These are phyloP conservation scores for Slavum lentiscoides DNA, from an alignment of 2,888 invertebrate genomes.

Conservation along the genomic window DNA sequence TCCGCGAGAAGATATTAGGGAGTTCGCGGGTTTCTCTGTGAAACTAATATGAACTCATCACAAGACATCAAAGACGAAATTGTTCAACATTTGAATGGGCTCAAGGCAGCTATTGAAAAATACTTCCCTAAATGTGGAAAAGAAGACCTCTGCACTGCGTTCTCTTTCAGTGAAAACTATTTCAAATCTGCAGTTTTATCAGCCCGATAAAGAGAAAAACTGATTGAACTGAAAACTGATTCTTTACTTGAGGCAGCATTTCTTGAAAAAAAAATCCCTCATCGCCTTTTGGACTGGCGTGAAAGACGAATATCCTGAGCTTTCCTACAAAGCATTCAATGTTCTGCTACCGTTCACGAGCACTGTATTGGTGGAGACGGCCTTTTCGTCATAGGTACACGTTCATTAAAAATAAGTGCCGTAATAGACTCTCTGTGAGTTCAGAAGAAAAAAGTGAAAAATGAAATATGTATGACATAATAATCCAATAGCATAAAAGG, in stretches of 20 bases:
- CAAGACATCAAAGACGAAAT: slow-evolving; percentile 1
- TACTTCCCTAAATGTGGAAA: slow-evolving; percentile 4
- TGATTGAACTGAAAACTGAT: slow-evolving; percentile 20
- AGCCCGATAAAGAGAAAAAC: slow-evolving; percentile 6
- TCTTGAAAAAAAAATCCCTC: slow-evolving; percentile 3
- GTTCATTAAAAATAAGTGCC: slow-evolving; percentile 1
- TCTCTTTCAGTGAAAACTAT: slow-evolving; percentile 16
- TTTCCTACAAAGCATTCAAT: slow-evolving; percentile 16
- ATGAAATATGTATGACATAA: too few species aligned
- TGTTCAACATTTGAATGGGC: slow-evolving; percentile 8
- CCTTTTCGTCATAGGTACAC: slow-evolving; percentile 1
- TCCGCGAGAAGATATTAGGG: too few species aligned
- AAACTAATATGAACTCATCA: too few species aligned
- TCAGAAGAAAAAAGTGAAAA: too few species aligned
- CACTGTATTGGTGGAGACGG: background rate
- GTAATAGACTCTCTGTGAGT: background rate
- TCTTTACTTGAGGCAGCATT: too few species aligned
- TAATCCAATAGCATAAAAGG: too few species aligned
- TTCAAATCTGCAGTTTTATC: slow-evolving; percentile 18
- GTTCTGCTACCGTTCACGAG: slow-evolving; percentile 3
- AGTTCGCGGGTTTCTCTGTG: slow-evolving; percentile 2
- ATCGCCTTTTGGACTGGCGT: background rate
- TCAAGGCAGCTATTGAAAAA: slow-evolving; percentile 5
- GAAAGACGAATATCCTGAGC: slow-evolving; percentile 1
- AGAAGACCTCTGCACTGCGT: background rate